phyloP scores from a whole-genome alignment of 2,888 invertebrate species.

The Dendrolimus pini region DNA sequence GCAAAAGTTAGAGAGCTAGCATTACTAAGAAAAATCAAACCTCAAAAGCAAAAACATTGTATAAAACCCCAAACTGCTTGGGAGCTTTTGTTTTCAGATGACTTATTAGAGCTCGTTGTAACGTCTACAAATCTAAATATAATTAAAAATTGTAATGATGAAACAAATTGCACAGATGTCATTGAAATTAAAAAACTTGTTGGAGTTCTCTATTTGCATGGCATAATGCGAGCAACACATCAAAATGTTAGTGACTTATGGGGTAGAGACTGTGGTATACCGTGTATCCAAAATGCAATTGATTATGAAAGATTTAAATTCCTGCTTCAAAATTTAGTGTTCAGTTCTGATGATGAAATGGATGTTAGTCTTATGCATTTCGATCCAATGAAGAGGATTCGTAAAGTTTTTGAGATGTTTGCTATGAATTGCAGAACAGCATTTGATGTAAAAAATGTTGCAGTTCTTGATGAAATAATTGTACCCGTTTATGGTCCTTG shows the following conservation, averaged over 20 bases:
- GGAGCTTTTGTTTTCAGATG: constrained; percentile 57
- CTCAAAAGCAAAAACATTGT: constrained; percentile 26
- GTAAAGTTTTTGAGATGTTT: constrained; percentile 64
- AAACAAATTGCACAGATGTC: constrained; percentile 30
- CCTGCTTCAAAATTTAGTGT: constrained; percentile 42
- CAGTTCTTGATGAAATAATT: constrained; percentile 61
- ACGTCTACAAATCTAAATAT: constrained; percentile 58
- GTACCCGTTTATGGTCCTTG: constrained; percentile 61
- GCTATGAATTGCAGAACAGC: constrained; percentile 59
- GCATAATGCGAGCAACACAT: constrained; percentile 59
- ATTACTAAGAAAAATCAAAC: constrained; percentile 37
- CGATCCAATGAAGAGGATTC: constrained; percentile 57
- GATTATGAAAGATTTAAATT: constrained; percentile 53
- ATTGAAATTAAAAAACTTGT: constrained; percentile 57
- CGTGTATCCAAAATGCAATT: constrained; percentile 49
- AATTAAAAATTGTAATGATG: constrained; percentile 24
- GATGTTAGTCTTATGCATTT: constrained; percentile 39
- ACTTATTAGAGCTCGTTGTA: constrained; percentile 57
- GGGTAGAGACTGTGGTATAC: constrained; percentile 46
- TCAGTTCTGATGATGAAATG: constrained; percentile 42
- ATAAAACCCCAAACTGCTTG: constrained; percentile 51
- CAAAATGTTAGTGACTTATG: constrained; percentile 55
- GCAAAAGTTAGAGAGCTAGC: constrained; percentile 31
- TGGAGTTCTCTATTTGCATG: constrained; percentile 61
- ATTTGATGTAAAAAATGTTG: constrained; percentile 41